Evolutionary conservation across 2,888 invertebrate genomes (phyloP), one percentile per base, ranked within the genome.

Genomic region (Acronicta aceris): DNA sequence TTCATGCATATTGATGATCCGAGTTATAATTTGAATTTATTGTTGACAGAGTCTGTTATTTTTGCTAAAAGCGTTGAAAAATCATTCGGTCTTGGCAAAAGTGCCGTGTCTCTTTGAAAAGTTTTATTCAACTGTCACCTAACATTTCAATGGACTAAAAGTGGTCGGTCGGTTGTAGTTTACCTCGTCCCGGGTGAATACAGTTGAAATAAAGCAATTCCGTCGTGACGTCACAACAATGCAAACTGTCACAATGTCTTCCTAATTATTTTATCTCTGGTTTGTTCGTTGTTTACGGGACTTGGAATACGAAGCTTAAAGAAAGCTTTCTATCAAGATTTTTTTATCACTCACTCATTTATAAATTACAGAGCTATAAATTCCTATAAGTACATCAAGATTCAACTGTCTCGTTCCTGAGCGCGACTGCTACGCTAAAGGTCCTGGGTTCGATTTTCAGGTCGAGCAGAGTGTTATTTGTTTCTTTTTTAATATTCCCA

Each of bases 161-260:
- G 57, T 63, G 63, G 67, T 64, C 60, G 68, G 58, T 63, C 60
- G 71, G 57, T 55, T 71, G 74, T 74, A 79, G 79, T 79, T 83
- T 81, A 79, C 79, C 73, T 78, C 74, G 57, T 51, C 77, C 73
- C 71, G 12, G 27, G 69, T 42, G 71, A 71, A 67, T 68, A 67
- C 60, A 69, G 68, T 64, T 65, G 74, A 81, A 84, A 82, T 80
- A 86, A 82, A 81, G 78, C 77, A 79, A 82, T 81, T 79, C 72
- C 57, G 52, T 40, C 17, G 38, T 64, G 59, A 69, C 67, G 59
- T 64, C 52, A 72, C 65, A 12, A 33, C 56, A 65, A 72, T 74
- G 59, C 65, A 72, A 77, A 72, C 72, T 74, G 72, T 59, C 47
- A 57, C 72, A 74, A 71, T 64, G 58, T 58, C 21, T 13, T 59